phyloP scores from a whole-genome alignment of 2,888 invertebrate species.

The Liopterus haemorrhoidalis region DNA sequence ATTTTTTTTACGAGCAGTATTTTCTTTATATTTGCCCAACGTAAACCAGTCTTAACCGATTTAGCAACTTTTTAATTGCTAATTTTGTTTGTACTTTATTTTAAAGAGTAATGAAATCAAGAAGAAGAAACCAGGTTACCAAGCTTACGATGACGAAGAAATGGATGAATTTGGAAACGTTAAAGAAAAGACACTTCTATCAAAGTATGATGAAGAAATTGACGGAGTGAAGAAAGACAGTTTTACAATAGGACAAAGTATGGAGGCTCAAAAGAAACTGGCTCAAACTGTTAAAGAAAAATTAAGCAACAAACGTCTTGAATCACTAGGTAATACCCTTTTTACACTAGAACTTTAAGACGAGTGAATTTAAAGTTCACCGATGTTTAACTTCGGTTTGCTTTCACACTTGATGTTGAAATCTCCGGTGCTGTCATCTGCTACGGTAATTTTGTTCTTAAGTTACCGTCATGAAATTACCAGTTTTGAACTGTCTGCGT shows the following conservation, averaged over 20 bases:
- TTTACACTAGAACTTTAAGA: too few relatives aligned
- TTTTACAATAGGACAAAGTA: slow-evolving; percentile 70
- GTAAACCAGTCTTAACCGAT: too few relatives aligned
- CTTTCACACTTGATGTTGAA: too few relatives aligned
- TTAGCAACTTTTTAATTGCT: slow-evolving; percentile 11
- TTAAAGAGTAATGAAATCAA: slow-evolving; percentile 72
- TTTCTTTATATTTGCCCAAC: too few relatives aligned
- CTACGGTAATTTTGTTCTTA: too few relatives aligned
- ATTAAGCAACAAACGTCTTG: slow-evolving; percentile 62
- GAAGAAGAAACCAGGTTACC: slow-evolving; percentile 80
- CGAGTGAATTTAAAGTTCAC: too few relatives aligned
- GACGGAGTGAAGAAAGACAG: slow-evolving; percentile 62
- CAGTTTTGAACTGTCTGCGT: too few relatives aligned
- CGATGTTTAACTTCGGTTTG: too few relatives aligned
- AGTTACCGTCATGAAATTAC: too few relatives aligned
- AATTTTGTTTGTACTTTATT: slow-evolving; percentile 20
- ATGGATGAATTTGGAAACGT: slow-evolving; percentile 63
- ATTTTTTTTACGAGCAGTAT: too few relatives aligned
- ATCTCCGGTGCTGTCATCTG: too few relatives aligned
- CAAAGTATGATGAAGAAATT: slow-evolving; percentile 94
- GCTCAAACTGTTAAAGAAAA: slow-evolving; percentile 53
- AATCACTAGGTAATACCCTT: too few relatives aligned
- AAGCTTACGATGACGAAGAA: slow-evolving; percentile 76
- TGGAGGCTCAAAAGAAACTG: slow-evolving; percentile 50
- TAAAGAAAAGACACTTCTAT: slow-evolving; percentile 62